Evolutionary conservation across 2,888 invertebrate genomes (phyloP), one percentile per base, ranked within the genome.

Genomic region (Agriopis marginaria): DNA sequence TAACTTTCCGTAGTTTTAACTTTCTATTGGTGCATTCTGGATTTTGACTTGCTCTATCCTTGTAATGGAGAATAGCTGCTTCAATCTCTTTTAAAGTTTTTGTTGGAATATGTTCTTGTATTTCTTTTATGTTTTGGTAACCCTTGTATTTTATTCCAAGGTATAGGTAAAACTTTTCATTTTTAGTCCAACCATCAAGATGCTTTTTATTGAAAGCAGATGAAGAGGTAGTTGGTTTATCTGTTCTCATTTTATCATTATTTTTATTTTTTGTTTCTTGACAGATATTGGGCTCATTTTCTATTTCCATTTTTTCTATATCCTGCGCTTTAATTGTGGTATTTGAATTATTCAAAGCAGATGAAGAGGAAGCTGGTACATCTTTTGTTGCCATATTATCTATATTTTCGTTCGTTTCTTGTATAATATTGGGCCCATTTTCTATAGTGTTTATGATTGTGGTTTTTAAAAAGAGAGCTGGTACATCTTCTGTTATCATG

Each of bases 101-200:
- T 2, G 72, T 79, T 1, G 79, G 75, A 3, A 93, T 59, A 12
- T 32, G 2, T 14, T 72, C 71, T 50, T 80, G 74, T 32, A 93
- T 81, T 59, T 76, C 72, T 11, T 78, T 71, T 10, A 84, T 69
- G 50, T 87, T 78, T 40, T 77, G 56, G 1, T 83, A 87, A 3
- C 86, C 85, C 72, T 73, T 77, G 0, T 66, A 44, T 78, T 85
- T 88, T 1, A 93, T 45, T 9, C 82, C 85, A 61, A 86, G 76
- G 7, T 89, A 73, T 8, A 93, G 76, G 7, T 78, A 62, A 69
- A 77, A 88, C 74, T 89, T 90, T 50, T 93, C 92, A 17, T 83
- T 77, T 75, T 87, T 88, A 0, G 80, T 84, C 93, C 93, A 93
- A n/a, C 78, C 79, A 72, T 77, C 71, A 3, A 85, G 63, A 6